Evolutionary conservation across 2,113 vertebrate species (phyloP).

Genomic region (Colius striatus): DNA sequence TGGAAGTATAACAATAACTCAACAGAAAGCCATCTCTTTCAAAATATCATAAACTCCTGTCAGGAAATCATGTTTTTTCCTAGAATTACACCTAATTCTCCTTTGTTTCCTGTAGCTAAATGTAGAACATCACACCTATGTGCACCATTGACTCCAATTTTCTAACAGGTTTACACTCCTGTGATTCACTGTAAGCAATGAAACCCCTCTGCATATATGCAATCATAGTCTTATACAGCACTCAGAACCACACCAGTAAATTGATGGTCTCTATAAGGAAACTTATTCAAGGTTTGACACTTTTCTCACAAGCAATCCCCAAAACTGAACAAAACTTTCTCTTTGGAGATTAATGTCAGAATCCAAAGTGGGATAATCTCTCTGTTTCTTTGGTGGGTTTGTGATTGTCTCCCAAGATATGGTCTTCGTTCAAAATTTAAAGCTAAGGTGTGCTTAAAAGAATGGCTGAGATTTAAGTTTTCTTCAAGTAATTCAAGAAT

Average conservation of each 20-base stretch:
- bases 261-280: accelerated
- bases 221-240: background rate
- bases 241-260: background rate
- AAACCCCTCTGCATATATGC: background rate
- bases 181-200: background rate
- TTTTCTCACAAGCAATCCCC: background rate
- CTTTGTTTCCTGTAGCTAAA: background rate
- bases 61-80: background rate
- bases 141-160: background rate
- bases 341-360: background rate
- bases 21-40: background rate
- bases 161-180: background rate
- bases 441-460: background rate
- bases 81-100: background rate
- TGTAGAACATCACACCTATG: background rate
- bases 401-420: background rate
- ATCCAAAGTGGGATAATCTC: background rate
- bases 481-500: background rate
- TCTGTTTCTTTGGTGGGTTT: background rate
- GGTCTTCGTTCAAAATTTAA: background rate
- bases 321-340: background rate
- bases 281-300: background rate
- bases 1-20: background rate
- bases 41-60: background rate
- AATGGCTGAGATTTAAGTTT: background rate